Conservation (phyloP, 2,888 invertebrate species). For the Galerucella pusilla region DNA sequence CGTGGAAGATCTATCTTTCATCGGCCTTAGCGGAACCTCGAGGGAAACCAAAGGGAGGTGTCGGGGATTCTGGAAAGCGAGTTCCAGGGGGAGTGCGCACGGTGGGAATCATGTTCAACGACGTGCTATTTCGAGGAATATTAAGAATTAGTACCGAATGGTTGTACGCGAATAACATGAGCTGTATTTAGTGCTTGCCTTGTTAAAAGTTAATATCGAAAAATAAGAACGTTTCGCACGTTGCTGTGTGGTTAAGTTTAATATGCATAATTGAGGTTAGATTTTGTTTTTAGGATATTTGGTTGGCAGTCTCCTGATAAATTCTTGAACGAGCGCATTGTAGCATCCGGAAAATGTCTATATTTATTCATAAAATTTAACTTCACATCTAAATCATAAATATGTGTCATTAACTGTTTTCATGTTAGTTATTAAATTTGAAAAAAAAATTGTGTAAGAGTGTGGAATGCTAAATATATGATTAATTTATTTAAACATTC, state of each 20-base stretch:
- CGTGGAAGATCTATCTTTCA: too few relatives aligned
- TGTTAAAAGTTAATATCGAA: too few relatives aligned
- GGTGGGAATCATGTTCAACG: too few relatives aligned
- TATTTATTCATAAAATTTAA: slow-evolving; percentile 31
- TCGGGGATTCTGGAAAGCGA: too few relatives aligned
- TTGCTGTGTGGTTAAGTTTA: too few relatives aligned
- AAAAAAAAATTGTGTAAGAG: not conserved
- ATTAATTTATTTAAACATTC: not conserved
- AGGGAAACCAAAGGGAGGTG: too few relatives aligned
- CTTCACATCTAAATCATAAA: slow-evolving; percentile 14
- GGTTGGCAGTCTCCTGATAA: slow-evolving; percentile 35
- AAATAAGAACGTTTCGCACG: too few relatives aligned
- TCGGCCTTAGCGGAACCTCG: too few relatives aligned
- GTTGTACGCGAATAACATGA: not conserved
- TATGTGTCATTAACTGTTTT: slow-evolving; percentile 28
- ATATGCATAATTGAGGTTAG: not conserved
- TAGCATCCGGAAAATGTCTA: slow-evolving; percentile 20
- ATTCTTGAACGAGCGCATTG: slow-evolving; percentile 21
- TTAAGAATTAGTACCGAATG: too few relatives aligned
- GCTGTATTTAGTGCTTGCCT: too few relatives aligned
- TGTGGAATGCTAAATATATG: slow-evolving; percentile 7
- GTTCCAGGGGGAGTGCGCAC: too few relatives aligned
- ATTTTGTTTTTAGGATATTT: slow-evolving; percentile 30
- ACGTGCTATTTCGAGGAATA: too few relatives aligned
- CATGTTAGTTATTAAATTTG: slow-evolving; percentile 26